A percentile compares a stretch with the other conserved stretches of the same genome.
Conservation (phyloP, 2,113 vertebrate genomes). For the Apeltes quadracus region DNA sequence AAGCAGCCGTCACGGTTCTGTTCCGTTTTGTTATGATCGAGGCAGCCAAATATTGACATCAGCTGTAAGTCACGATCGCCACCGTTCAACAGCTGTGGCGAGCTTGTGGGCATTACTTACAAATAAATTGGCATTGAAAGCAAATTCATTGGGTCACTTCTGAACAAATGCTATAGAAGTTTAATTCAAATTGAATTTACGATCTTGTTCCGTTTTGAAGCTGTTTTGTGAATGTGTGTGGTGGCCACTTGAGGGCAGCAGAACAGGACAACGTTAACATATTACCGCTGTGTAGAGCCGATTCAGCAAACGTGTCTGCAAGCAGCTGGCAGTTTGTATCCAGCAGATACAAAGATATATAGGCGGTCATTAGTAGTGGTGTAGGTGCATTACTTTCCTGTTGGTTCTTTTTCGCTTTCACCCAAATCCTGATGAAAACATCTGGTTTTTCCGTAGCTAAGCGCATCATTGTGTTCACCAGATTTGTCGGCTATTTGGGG, state of each 20-base stretch:
- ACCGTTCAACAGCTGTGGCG: background rate
- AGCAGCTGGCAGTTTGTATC: background rate
- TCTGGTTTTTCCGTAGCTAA: background rate
- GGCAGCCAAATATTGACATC: conserved; percentile 10
- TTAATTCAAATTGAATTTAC: background rate
- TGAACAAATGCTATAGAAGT: background rate
- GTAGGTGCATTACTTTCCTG: background rate
- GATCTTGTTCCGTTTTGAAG: background rate
- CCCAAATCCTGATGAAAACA: background rate
- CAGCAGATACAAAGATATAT: background rate
- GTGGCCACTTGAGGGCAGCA: background rate
- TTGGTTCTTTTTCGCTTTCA: background rate
- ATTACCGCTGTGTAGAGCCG: background rate
- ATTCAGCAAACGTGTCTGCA: background rate
- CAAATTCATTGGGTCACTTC: background rate
- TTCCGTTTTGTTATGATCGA: conserved; percentile 40
- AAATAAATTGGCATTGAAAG: background rate
- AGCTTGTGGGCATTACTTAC: conserved; percentile 6
- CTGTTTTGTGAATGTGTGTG: background rate
- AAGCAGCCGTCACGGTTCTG: conserved; percentile 18
- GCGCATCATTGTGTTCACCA: background rate
- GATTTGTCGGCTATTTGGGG: background rate
- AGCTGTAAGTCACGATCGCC: conserved; percentile 10
- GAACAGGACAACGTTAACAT: background rate
- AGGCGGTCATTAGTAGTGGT: background rate